Percentiles rank a stretch among this genome's conserved stretches.
These are phyloP conservation scores for Luehdorfia chinensis DNA, from an alignment of 1,140 invertebrate species.

Conservation along the genomic window DNA sequence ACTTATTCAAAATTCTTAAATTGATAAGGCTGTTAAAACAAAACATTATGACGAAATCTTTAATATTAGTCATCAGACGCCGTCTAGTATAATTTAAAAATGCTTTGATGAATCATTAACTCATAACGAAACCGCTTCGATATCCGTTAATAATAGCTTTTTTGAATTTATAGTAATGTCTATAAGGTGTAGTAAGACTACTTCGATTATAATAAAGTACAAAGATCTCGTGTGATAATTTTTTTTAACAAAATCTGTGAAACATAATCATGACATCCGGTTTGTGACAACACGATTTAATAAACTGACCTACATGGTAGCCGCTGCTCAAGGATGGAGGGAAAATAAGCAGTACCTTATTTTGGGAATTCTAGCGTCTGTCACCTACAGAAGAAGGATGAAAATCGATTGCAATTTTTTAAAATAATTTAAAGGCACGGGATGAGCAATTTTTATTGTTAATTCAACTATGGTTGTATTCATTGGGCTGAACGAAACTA, in stretches of 20 bases:
- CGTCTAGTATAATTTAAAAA: too few relatives aligned
- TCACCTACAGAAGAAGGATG: conserved; percentile 4
- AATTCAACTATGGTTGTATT: conserved; percentile 65
- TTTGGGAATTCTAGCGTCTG: conserved; percentile 22
- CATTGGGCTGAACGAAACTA: conserved; percentile 67
- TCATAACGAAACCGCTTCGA: too few relatives aligned
- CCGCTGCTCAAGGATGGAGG: conserved; percentile 31
- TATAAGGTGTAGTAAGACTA: not conserved
- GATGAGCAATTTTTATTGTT: conserved; percentile 75
- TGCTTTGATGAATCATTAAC: too few relatives aligned
- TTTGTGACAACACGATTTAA: conserved; percentile 57
- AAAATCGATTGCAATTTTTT: conserved; percentile 12
- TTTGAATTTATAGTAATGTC: too few relatives aligned
- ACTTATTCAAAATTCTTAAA: too few relatives aligned
- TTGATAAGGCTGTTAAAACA: too few relatives aligned
- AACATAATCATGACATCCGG: conserved; percentile 66
- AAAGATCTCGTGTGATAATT: not conserved
- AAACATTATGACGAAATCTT: too few relatives aligned
- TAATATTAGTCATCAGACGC: too few relatives aligned
- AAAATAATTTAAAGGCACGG: conserved; percentile 35
- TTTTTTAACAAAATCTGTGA: conserved; percentile 67
- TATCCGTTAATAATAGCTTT: too few relatives aligned
- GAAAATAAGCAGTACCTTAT: conserved; percentile 17
- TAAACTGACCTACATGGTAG: conserved; percentile 70
- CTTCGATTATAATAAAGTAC: not conserved